Base-by-base conservation (phyloP, 2,797 vertebrate genomes). In the Pseudochaenichthys georgianus region DNA sequence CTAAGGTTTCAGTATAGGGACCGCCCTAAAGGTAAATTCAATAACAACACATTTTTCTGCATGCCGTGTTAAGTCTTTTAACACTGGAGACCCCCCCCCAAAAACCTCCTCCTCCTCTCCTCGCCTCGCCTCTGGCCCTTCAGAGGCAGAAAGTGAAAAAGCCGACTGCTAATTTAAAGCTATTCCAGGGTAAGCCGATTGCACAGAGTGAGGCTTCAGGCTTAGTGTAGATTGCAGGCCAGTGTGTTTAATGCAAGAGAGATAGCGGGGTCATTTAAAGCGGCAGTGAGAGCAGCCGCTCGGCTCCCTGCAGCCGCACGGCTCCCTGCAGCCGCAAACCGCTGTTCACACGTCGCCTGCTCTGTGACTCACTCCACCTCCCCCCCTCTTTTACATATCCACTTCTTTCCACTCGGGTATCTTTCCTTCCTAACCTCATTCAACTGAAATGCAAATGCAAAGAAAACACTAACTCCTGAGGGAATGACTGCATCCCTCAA, bases 141-240 rank as follows among this genome's bases (percentile, higher is more conserved):
- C 48, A 53, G 81, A 86, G 41, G 82, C 85, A 87, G 53, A 83
- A 83, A 93, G 86, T 88, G 80, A 90, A 88, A 91, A 90, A 89
- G 80, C 75, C 80, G 76, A 88, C 71, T 73, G 70, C 87, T 91
- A 92, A 93, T 92, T 92, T 88, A 81, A 82, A 87, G 86, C 83
- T 88, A 90, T 92, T 91, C 81, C 78, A 86, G 88, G 84, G 78
- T 90, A 93, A 93, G 90, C 83, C 87, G 89, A 94, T 93, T 92
- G 90, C 75, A 77, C 64, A 69, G 82, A 85, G 87, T 81, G 85
- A 90, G 85, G 88, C 91, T 91, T 1, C 75, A 69, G 88, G 93
- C 91, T 94, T 88, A 88, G 83, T 72, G 89, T 83, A 90, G 92
- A 94, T 91, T 92, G 86, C 82, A 81, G 88, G 80, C 67, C 76